Conservation (phyloP, 2,113 vertebrate genomes). For the Nestor notabilis region DNA sequence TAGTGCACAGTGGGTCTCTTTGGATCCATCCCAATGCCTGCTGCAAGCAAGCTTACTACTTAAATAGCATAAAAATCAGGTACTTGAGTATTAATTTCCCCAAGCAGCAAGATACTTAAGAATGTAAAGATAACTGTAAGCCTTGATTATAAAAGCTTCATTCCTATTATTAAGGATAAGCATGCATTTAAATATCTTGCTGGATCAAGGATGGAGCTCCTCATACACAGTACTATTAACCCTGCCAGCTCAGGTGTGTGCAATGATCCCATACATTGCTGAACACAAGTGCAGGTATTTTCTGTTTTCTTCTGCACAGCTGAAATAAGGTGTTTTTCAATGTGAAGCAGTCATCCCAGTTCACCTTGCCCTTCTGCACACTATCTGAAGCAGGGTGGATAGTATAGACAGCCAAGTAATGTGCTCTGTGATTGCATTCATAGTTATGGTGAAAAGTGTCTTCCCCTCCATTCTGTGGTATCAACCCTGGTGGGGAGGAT, state of each 20-base stretch:
- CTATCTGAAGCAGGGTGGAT: not conserved
- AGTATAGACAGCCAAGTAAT: not conserved
- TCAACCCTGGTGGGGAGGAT: not conserved
- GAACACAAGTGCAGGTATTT: not conserved
- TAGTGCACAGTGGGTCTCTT: not conserved
- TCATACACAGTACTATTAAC: not conserved
- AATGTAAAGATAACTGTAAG: constrained; percentile 39
- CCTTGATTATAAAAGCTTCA: constrained; percentile 38
- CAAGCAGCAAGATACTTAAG: constrained; percentile 21
- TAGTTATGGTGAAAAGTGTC: not conserved
- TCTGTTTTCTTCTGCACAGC: not conserved
- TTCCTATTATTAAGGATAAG: constrained; percentile 9
- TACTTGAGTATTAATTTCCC: constrained; percentile 21
- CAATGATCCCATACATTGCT: not conserved
- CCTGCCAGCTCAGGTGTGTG: not conserved
- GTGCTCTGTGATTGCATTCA: not conserved
- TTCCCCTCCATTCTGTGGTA: not conserved
- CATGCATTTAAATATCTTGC: not conserved
- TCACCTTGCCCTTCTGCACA: not conserved
- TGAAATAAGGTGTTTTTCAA: not conserved
- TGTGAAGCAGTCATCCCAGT: not conserved
- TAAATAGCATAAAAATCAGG: not conserved
- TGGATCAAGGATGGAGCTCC: constrained; percentile 9
- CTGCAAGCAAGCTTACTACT: not conserved
- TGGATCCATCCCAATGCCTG: not conserved